These are phyloP conservation scores for Lytechinus pictus DNA, from an alignment of 35 echinoderm and acorn worm species.

Conservation along the genomic window DNA sequence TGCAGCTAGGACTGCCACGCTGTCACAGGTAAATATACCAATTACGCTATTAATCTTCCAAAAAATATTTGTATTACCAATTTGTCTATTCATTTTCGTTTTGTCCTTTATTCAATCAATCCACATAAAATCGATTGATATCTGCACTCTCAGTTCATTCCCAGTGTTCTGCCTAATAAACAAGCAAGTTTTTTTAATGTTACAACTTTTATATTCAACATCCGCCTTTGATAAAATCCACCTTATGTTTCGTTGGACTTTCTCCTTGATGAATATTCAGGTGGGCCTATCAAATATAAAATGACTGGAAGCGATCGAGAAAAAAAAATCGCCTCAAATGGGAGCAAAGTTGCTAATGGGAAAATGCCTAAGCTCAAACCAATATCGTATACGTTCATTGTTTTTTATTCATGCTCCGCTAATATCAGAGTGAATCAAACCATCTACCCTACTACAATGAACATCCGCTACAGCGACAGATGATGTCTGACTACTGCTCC, in stretches of 20 bases:
- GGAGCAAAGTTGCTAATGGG: neutral
- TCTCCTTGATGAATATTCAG: too few relatives aligned
- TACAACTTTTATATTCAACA: too few relatives aligned
- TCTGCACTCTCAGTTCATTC: neutral
- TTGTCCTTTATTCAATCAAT: too few relatives aligned
- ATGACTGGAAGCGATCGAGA: neutral
- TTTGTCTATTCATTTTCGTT: too few relatives aligned
- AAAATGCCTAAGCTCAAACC: neutral
- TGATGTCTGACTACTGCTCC: neutral
- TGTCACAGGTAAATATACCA: neutral
- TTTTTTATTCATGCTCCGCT: neutral
- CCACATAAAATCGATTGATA: neutral
- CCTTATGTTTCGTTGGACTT: too few relatives aligned
- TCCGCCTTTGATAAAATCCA: too few relatives aligned
- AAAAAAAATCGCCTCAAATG: neutral
- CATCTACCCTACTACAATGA: neutral
- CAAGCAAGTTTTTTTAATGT: neutral
- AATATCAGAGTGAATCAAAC: neutral
- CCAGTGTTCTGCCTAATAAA: neutral
- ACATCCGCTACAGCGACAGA: neutral
- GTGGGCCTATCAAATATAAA: too few relatives aligned
- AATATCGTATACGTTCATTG: neutral
- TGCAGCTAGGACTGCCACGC: neutral
- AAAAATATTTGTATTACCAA: neutral
- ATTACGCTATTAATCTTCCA: neutral